These are phyloP conservation scores for Ptychobarbus kaznakovi DNA, from an alignment of 2,797 vertebrate genomes.

Conservation along the genomic window DNA sequence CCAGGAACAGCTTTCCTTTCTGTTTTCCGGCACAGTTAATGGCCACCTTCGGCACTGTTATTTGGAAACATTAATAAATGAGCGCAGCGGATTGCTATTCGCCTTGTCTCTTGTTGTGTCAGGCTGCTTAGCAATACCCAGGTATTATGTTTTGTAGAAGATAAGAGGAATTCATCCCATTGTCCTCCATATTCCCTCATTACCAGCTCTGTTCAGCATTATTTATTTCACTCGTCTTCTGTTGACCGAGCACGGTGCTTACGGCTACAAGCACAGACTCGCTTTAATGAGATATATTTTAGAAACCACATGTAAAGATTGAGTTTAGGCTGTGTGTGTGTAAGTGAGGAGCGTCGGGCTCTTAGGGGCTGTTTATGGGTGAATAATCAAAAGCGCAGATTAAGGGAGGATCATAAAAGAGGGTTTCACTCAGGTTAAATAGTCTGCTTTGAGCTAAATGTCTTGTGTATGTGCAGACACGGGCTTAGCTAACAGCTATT, in stretches of 20 bases:
- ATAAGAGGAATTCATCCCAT: background rate
- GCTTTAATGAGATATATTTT: slow-evolving; percentile 32
- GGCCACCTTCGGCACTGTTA: background rate
- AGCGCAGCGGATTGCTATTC: slow-evolving; percentile 62
- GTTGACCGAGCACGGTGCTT: background rate
- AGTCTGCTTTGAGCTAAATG: slow-evolving; percentile 5
- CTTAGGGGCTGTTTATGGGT: slow-evolving; percentile 28
- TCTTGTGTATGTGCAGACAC: slow-evolving; percentile 23
- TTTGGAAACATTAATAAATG: slow-evolving; percentile 62
- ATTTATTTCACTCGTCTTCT: background rate
- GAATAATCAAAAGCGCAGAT: slow-evolving; percentile 39
- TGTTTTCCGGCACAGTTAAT: slow-evolving; percentile 3
- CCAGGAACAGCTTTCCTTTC: slow-evolving; percentile 1
- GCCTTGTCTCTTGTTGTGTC: slow-evolving; percentile 76
- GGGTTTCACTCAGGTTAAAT: slow-evolving; percentile 31
- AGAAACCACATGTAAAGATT: slow-evolving; percentile 45
- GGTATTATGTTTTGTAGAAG: slow-evolving; percentile 20
- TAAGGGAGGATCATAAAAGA: slow-evolving; percentile 38
- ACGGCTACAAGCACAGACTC: slow-evolving; percentile 6
- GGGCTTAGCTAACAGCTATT: background rate
- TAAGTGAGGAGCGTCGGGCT: background rate
- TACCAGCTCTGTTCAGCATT: background rate
- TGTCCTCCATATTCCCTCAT: slow-evolving; percentile 10
- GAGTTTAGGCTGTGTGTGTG: slow-evolving; percentile 19
- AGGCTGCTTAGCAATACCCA: slow-evolving; percentile 65